Evolutionary conservation across 2,797 vertebrate species (phyloP).

Genomic region (Vireo griseus): DNA sequence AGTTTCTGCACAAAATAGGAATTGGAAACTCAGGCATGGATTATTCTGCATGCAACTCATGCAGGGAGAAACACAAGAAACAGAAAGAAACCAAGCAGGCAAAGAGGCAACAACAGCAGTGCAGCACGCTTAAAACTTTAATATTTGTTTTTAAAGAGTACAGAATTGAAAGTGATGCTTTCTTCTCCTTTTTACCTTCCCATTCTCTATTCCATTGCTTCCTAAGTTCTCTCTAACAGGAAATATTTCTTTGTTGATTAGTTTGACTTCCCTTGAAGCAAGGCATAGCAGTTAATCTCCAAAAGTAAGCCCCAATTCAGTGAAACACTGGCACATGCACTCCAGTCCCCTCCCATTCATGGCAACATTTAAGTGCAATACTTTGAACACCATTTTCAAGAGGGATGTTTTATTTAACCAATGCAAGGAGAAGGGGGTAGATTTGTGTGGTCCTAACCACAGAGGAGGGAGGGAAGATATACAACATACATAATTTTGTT

Average conservation of each 20-base stretch:
- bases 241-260: background rate
- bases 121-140: constrained; percentile 41
- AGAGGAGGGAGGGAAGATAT: background rate
- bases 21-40: background rate
- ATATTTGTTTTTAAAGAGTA: constrained; percentile 57
- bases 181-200: background rate
- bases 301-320: background rate
- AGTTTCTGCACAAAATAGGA: background rate
- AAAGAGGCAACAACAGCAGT: constrained; percentile 36
- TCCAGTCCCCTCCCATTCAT: background rate
- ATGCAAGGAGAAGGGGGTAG: background rate
- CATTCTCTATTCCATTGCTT: background rate
- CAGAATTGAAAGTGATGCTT: constrained; percentile 58
- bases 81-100: constrained; percentile 28
- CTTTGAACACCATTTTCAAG: constrained; percentile 2
- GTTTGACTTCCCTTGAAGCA: background rate
- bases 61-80: constrained; percentile 44
- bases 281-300: background rate
- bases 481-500: background rate
- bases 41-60: constrained; percentile 21
- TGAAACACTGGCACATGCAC: background rate
- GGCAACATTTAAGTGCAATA: background rate
- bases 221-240: background rate
- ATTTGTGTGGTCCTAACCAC: background rate
- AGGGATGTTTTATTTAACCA: background rate